Conservation (phyloP, 1,140 invertebrate species). For the Temnothorax curvispinosus region DNA sequence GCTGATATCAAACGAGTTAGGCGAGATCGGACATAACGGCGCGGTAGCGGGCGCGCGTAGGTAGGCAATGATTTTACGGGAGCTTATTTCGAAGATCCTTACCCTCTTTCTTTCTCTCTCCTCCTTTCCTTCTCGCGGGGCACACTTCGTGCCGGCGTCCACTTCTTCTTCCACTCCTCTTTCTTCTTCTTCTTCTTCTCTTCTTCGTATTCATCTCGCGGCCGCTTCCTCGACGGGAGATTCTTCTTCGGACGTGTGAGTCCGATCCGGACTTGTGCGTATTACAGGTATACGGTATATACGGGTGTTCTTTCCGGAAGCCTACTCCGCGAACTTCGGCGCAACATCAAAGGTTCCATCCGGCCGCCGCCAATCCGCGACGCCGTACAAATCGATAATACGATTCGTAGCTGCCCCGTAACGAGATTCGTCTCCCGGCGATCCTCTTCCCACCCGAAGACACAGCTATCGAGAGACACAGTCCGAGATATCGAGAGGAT, state of each 20-base stretch:
- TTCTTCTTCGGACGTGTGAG: slow-evolving; percentile 68
- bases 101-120: slow-evolving; percentile 35
- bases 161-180: slow-evolving; percentile 35
- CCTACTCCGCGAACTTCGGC: slow-evolving; percentile 69
- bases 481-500: slow-evolving; percentile 34
- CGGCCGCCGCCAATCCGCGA: slow-evolving; percentile 61
- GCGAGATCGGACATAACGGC: slow-evolving; percentile 59
- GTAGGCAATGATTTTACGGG: slow-evolving; percentile 74
- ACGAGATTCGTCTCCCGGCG: slow-evolving; percentile 56
- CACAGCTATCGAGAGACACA: slow-evolving; percentile 6
- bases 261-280: slow-evolving; percentile 55
- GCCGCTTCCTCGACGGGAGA: slow-evolving; percentile 64
- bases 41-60: slow-evolving; percentile 67
- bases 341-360: slow-evolving; percentile 70
- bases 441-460: slow-evolving; percentile 26
- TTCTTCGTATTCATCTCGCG: slow-evolving; percentile 51
- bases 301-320: slow-evolving; percentile 68
- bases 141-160: slow-evolving; percentile 58
- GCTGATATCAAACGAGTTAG: slow-evolving; percentile 60
- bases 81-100: slow-evolving; percentile 72
- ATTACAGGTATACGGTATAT: slow-evolving; percentile 35
- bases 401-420: slow-evolving; percentile 69
- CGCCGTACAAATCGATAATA: slow-evolving; percentile 76
- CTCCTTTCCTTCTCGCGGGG: slow-evolving; percentile 54
- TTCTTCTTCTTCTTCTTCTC: slow-evolving; percentile 37